phyloP scores from a whole-genome alignment of 2,797 vertebrate species.

The Zenarchopterus dispar region DNA sequence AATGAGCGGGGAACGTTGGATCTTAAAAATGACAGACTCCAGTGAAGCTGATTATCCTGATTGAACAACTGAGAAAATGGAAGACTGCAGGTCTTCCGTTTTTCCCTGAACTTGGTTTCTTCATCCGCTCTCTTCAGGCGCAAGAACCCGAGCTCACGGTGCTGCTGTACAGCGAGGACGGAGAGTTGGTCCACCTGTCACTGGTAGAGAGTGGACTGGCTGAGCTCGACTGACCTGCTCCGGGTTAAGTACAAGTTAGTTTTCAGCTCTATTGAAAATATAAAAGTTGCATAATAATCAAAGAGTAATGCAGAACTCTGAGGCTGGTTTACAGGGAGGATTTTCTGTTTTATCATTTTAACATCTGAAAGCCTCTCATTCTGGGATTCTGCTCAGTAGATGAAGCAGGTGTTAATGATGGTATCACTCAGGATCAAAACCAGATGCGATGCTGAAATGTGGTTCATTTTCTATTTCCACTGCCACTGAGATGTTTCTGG shows the following conservation, averaged over 20 bases:
- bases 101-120: too few species aligned
- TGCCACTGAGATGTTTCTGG: not conserved
- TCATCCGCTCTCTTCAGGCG: slow-evolving; percentile 54
- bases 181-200: slow-evolving; percentile 81
- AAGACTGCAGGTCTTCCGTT: too few species aligned
- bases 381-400: too few species aligned
- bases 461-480: not conserved
- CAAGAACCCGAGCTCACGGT: slow-evolving; percentile 81
- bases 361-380: too few species aligned
- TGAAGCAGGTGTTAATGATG: too few species aligned
- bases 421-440: too few species aligned
- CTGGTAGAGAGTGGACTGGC: slow-evolving; percentile 88
- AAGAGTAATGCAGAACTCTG: too few species aligned
- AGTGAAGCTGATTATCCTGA: not conserved
- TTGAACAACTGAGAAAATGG: too few species aligned
- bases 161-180: slow-evolving; percentile 82
- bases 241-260: not conserved
- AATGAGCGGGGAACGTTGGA: slow-evolving; percentile 25
- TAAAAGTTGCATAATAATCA: not conserved
- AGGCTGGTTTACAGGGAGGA: too few species aligned
- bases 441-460: too few species aligned
- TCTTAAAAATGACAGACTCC: not conserved
- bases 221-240: slow-evolving; percentile 73
- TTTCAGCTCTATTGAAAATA: not conserved
- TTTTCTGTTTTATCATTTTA: too few species aligned